Percentiles rank a stretch among this genome's conserved stretches.
Evolutionary conservation across 2,113 vertebrate genomes (phyloP).

Genomic region (Toxostoma redivivum): DNA sequence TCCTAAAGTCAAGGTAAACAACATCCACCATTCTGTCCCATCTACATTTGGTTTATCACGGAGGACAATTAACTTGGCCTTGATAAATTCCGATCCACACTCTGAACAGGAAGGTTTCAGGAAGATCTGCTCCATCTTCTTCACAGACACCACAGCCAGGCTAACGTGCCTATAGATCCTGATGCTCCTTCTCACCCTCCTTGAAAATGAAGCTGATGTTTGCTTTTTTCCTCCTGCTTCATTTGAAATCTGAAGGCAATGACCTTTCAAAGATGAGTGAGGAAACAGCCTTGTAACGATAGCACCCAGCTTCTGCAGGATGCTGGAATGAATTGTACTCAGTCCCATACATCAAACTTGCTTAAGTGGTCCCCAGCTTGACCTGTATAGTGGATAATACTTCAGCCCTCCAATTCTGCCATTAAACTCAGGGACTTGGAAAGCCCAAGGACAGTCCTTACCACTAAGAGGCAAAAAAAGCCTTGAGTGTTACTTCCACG

Average conservation of each 20-base stretch:
- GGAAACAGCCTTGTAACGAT: accelerated
- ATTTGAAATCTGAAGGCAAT: neutral
- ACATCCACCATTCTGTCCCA: neutral
- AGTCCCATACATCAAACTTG: neutral
- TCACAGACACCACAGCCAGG: neutral
- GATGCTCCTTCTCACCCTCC: neutral
- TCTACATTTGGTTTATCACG: neutral
- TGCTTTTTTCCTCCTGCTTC: neutral
- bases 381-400: neutral
- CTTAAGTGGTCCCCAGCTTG: neutral
- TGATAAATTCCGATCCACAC: accelerated
- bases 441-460: neutral
- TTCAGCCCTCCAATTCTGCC: neutral
- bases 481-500: neutral
- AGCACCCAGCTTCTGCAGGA: neutral
- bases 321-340: neutral
- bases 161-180: neutral
- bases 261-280: neutral
- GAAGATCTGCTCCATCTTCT: neutral
- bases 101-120: neutral
- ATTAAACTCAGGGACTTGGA: neutral
- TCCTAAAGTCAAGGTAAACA: neutral
- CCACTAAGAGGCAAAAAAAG: neutral
- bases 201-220: neutral
- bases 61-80: neutral